A percentile compares a stretch with the other conserved stretches of the same genome.
Conservation (phyloP, 30 jellyfish, hydroid and myxozoan species). For the Aurelia coerulea region DNA sequence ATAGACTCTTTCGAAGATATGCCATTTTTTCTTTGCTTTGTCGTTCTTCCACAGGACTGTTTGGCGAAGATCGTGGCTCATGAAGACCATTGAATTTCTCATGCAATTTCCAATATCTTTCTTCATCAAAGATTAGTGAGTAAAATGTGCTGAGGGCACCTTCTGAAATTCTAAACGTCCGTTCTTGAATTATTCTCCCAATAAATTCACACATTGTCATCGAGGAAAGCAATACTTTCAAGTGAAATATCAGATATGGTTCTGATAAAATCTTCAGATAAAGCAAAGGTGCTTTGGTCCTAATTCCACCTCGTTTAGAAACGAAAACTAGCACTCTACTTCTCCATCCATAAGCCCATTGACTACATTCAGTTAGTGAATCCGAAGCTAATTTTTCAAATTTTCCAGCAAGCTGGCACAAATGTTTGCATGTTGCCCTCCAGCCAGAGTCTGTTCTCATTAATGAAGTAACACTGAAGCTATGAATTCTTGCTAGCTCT, state of each 20-base stretch:
- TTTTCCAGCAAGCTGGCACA: conserved; percentile 50
- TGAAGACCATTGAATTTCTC: conserved; percentile 11
- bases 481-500: conserved; percentile 9
- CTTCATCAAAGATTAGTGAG: conserved; percentile 22
- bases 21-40: conserved; percentile 5
- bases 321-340: conserved; percentile 21
- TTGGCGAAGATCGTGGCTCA: neutral
- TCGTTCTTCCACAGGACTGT: neutral
- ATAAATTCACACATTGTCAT: conserved; percentile 11
- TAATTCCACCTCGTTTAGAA: conserved; percentile 43
- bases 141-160: neutral
- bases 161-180: conserved; percentile 24
- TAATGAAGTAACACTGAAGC: conserved; percentile 4
- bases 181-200: neutral
- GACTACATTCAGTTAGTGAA: neutral
- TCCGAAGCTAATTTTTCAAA: conserved; percentile 29
- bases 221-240: conserved; percentile 3
- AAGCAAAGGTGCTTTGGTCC: conserved; percentile 44
- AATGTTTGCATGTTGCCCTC: conserved; percentile 33
- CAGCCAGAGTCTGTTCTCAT: conserved; percentile 15
- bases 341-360: conserved; percentile 50
- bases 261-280: conserved; percentile 22
- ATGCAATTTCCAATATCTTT: conserved; percentile 4
- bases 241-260: conserved; percentile 14
- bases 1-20: conserved; percentile 1